Conservation (phyloP, 2,797 vertebrate species). For the Taenioides sp. region DNA sequence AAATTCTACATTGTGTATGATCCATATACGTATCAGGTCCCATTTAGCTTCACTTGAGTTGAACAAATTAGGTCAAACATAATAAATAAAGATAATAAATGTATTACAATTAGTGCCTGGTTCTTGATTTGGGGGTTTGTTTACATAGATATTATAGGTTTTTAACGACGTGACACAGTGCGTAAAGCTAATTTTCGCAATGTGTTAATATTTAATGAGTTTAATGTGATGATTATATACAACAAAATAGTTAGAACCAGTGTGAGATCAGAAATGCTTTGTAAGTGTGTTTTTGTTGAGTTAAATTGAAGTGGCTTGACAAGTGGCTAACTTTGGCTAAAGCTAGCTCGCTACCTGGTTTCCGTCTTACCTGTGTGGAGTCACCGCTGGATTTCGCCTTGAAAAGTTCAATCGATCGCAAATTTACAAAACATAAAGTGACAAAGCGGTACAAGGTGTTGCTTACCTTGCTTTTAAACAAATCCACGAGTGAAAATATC, state of each 20-base stretch:
- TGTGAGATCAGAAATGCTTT: not conserved
- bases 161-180: not conserved
- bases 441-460: not conserved
- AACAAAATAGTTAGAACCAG: not conserved
- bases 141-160: not conserved
- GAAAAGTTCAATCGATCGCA: constrained; percentile 19
- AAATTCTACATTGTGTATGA: too few species aligned
- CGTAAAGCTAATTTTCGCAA: not conserved
- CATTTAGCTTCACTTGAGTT: not conserved
- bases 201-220: constrained; percentile 25
- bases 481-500: constrained; percentile 14
- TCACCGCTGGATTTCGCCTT: constrained; percentile 65
- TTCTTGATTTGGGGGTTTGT: too few species aligned
- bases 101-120: not conserved
- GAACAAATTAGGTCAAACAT: not conserved
- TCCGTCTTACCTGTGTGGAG: constrained; percentile 76
- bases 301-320: constrained; percentile 5
- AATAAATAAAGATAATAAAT: not conserved
- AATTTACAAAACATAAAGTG: constrained; percentile 37
- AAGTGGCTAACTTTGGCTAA: constrained; percentile 16
- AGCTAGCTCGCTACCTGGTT: constrained; percentile 42
- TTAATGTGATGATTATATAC: not conserved
- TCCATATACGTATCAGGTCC: too few species aligned
- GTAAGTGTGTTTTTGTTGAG: not conserved
- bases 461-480: constrained; percentile 49